These are phyloP conservation scores for Noctilio leporinus DNA, from an alignment of 2,113 vertebrate genomes.

Conservation along the genomic window DNA sequence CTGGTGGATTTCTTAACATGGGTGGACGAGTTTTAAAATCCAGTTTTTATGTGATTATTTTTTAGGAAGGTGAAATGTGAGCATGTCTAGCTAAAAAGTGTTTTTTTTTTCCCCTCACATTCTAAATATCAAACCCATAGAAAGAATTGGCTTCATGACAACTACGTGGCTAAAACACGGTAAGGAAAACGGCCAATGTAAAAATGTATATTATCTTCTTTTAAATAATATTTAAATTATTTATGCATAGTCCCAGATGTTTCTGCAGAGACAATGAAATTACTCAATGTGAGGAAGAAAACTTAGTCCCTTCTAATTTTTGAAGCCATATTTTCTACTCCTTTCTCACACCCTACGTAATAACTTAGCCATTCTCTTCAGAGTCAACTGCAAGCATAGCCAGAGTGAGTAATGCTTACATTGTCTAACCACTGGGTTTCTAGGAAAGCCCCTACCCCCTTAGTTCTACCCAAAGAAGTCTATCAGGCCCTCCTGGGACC, in stretches of 20 bases:
- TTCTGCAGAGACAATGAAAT: neutral
- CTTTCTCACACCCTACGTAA: neutral
- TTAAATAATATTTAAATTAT: neutral
- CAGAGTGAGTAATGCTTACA: neutral
- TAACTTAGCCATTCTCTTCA: neutral
- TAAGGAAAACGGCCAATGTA: neutral
- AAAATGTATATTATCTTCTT: neutral
- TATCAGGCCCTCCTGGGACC: neutral
- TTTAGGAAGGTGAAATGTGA: neutral
- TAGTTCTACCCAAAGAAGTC: neutral
- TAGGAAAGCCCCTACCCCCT: fast-evolving
- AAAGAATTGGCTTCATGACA: neutral
- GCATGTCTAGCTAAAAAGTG: neutral
- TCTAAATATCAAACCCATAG: neutral
- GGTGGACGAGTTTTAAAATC: neutral
- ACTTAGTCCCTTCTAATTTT: neutral
- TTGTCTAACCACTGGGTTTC: neutral
- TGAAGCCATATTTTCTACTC: neutral
- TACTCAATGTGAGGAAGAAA: neutral
- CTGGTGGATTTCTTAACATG: neutral
- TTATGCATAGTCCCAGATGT: neutral
- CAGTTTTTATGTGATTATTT: neutral
- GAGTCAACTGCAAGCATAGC: neutral
- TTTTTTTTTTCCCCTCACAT: neutral
- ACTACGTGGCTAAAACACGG: neutral